These are phyloP conservation scores for Odontomyia ornata DNA, from an alignment of 2,888 invertebrate genomes.

Conservation along the genomic window DNA sequence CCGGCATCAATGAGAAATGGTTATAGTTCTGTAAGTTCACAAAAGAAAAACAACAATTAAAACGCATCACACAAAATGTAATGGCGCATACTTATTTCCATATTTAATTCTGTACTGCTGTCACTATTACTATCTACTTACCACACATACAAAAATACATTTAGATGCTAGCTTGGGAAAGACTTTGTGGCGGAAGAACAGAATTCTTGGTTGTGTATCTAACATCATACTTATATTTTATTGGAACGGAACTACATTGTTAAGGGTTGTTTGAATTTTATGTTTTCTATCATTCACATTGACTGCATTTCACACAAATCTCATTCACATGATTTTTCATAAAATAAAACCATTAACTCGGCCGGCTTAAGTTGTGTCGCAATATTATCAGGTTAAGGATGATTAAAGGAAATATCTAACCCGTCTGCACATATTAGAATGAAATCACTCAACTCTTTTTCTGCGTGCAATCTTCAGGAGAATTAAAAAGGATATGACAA, in stretches of 20 bases:
- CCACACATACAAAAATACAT: not conserved
- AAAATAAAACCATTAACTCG: constrained; percentile 9
- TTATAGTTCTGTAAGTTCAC: constrained; percentile 64
- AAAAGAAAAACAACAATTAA: constrained; percentile 11
- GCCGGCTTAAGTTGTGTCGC: constrained; percentile 14
- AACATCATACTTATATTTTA: not conserved
- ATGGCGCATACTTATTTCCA: constrained; percentile 20
- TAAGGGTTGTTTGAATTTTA: constrained; percentile 9
- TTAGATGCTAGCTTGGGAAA: not conserved
- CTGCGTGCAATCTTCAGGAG: no score
- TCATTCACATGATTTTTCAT: not conserved
- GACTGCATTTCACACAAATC: not conserved
- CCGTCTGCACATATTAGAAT: no score
- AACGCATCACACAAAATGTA: constrained; percentile 19
- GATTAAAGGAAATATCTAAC: no score
- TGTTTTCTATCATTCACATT: constrained; percentile 9
- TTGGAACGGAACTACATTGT: not conserved
- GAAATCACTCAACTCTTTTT: no score
- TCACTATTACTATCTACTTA: not conserved
- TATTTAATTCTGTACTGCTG: constrained; percentile 24
- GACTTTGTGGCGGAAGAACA: not conserved
- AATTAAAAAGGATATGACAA: no score
- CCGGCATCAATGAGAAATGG: constrained; percentile 70
- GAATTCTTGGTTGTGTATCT: not conserved
- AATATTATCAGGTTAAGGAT: no score